phyloP scores from a whole-genome alignment of 2,888 invertebrate genomes.

The Ormyrus labotus region DNA sequence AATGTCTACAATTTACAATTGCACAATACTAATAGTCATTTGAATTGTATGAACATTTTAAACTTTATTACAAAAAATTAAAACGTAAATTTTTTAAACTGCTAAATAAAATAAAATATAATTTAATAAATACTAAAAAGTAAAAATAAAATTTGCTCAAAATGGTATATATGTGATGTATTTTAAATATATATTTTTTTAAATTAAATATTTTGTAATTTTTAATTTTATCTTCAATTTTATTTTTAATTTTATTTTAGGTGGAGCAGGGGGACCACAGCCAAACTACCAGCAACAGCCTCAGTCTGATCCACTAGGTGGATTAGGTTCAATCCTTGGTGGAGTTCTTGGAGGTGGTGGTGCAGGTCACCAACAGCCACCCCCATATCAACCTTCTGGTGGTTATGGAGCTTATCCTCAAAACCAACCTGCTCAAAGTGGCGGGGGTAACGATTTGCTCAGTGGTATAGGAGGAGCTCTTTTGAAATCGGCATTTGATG shows the following conservation, averaged over 20 bases:
- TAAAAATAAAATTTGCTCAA: too few relatives aligned
- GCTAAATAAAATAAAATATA: too few relatives aligned
- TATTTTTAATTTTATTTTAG: constrained; percentile 41
- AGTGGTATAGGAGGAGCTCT: constrained; percentile 69
- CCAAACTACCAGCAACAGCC: constrained; percentile 60
- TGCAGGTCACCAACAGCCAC: constrained; percentile 62
- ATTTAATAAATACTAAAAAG: too few relatives aligned
- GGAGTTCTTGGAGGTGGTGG: constrained; percentile 70
- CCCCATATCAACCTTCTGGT: constrained; percentile 67
- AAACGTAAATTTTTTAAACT: background rate
- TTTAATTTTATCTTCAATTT: too few relatives aligned
- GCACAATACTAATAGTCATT: background rate
- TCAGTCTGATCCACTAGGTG: constrained; percentile 64
- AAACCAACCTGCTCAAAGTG: constrained; percentile 57
- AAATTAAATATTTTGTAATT: constrained; percentile 1
- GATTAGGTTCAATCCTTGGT: constrained; percentile 69
- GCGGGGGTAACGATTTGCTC: constrained; percentile 65
- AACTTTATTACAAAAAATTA: background rate
- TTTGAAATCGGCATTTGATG: constrained; percentile 70
- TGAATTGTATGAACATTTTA: background rate
- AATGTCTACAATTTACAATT: too few relatives aligned
- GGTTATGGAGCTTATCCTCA: constrained; percentile 64
- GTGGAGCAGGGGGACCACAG: constrained; percentile 61
- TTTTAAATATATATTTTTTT: constrained; percentile 18
- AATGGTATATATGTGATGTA: too few relatives aligned